Evolutionary conservation across 2,888 invertebrate genomes (phyloP), one percentile per base, ranked within the genome.

Genomic region (Amiota mariae): DNA sequence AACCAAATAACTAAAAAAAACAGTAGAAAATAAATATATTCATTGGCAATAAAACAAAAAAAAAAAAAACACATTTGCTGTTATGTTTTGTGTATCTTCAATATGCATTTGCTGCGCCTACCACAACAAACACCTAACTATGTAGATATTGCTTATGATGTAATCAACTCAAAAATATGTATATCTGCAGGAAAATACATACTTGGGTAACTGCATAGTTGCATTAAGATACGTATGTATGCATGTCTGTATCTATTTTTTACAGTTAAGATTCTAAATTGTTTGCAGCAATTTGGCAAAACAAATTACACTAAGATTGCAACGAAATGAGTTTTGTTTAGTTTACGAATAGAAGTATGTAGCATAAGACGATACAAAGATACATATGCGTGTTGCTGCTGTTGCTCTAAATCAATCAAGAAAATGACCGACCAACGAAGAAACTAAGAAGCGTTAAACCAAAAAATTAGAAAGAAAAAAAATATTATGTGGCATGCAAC

Each of bases 371-470:
- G 2, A 6, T 36, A 36, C 8, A 36, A 36, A 36, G 36, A 36
- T 36, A 36, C 36, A 36, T 36, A 36, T 36, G 6, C 15, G 54
- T 66, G 66, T 36, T 48, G 11, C 67, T 24, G 47, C 67, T 51
- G 67, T 51, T 68, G 67, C 67, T 68, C 67, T 68, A 68, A 68
- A 68, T 68, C 67, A 68, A 54, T 68, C 67, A 68, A 51, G 15
- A 46, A 66, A 48, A 66, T 10, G 12, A 18, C 48, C 48, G 61
- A 48, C 48, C 36, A 49, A 48, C 48, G n/a, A 49, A 48, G 48
- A 61, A 20, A 49, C 48, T 71, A 66, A 15, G 48, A 15, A 15
- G 66, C 46, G 48, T 67, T 13, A 13, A 67, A 67, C 51, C 36
- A 15, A 46, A 66, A 48, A 66, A 12, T 13, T 49, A 47, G 59